Evolutionary conservation across 2,888 invertebrate genomes (phyloP).

Genomic region (Drosophila anomalata): DNA sequence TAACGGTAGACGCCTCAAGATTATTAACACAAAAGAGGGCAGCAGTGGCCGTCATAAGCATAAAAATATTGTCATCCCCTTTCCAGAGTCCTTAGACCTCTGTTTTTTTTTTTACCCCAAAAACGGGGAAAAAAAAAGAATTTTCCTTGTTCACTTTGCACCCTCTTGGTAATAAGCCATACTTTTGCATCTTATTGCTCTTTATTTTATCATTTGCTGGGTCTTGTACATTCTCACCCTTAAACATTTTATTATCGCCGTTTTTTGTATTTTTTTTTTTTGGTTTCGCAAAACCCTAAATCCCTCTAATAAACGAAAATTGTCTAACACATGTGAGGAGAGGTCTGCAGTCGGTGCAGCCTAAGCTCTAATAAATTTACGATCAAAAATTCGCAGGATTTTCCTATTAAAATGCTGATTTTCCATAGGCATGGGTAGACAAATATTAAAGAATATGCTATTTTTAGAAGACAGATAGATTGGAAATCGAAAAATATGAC

Average conservation of each 20-base stretch:
- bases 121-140: slow-evolving; percentile 14
- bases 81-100: slow-evolving; percentile 14
- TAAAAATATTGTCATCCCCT: slow-evolving; percentile 60
- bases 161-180: slow-evolving; percentile 69
- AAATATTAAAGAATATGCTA: not conserved
- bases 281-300: slow-evolving; percentile 61
- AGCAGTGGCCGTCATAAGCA: slow-evolving; percentile 50
- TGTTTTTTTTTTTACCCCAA: slow-evolving; percentile 47
- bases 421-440: not conserved
- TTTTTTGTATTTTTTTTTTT: slow-evolving; percentile 22
- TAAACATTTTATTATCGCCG: slow-evolving; percentile 55
- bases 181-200: slow-evolving; percentile 62
- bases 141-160: slow-evolving; percentile 49
- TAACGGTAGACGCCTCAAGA: slow-evolving; percentile 56
- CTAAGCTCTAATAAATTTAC: slow-evolving; percentile 75
- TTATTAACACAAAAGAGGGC: slow-evolving; percentile 73
- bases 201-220: slow-evolving; percentile 70
- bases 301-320: slow-evolving; percentile 75
- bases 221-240: slow-evolving; percentile 45
- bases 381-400: slow-evolving; percentile 54
- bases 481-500: too few species aligned
- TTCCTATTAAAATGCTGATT: slow-evolving; percentile 62
- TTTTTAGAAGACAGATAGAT: too few species aligned
- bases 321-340: slow-evolving; percentile 65
- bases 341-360: slow-evolving; percentile 20